Base-by-base conservation (phyloP, 2,797 vertebrate species). In the Mus minutoides region DNA sequence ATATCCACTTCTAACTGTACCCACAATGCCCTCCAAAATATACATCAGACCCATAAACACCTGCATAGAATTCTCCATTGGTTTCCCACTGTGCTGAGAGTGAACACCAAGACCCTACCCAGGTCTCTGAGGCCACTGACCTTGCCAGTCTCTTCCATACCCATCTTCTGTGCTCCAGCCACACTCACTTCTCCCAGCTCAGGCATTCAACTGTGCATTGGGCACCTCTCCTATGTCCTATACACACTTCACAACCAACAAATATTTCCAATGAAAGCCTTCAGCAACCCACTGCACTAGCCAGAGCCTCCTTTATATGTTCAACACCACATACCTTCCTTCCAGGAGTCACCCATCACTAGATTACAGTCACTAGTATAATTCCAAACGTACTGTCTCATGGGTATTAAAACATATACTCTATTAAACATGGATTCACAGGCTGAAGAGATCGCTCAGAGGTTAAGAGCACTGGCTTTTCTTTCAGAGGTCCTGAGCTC, bases 311-410 rank as follows among this genome's bases (percentile, higher is more conserved):
- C 56, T 94, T 83, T 69, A 88, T 13, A 58, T 37, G 73, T 12
- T 78, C 5, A 1, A 26, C 22, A 76, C 85, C n/a, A 76, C 1
- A 4, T 46, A 71, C 77, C n/a, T 56, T 82, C 26, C 71, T 67
- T 54, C 80, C 26, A 69, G 87, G 76, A 92, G 54, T 34, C 17
- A 60, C 14, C 83, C 67, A 90, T 0, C 96, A 8, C 29, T 91
- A 93, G 46, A 94, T 86, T 83, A 93, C 29, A 95, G 73, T 64
- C 90, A 90, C 46, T 69, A 60, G 29, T 60, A 49, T 19, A 87
- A 84, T 76, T 88, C 62, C 73, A 40, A 96, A 31, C 31, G 7
- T 69, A 56, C 54, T 64, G n/a, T 49, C 56, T 91, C 92, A 78
- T 40, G 67, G 21, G 34, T 64, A 84, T 29, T 56, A 97, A 29